These are phyloP conservation scores for Mionectes olivaceus DNA, from an alignment of 2,797 vertebrate species.

Conservation along the genomic window DNA sequence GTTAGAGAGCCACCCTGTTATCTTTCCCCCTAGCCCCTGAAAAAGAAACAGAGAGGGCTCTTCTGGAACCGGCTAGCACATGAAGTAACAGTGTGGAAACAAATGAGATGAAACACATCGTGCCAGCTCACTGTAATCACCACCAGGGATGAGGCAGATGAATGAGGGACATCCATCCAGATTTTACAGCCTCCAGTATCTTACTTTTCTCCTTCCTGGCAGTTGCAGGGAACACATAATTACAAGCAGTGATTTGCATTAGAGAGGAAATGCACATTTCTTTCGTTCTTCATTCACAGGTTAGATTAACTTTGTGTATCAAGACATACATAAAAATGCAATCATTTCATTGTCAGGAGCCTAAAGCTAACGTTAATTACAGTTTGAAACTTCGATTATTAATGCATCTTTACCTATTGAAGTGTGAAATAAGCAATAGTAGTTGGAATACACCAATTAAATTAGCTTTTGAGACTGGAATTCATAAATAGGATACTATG, in stretches of 20 bases:
- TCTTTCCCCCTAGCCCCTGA: background rate
- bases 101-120: background rate
- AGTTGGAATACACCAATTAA: conserved; percentile 82
- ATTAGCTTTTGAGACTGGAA: conserved; percentile 79
- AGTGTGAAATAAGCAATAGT: conserved; percentile 86
- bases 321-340: conserved; percentile 79
- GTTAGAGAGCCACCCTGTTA: background rate
- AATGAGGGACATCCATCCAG: background rate
- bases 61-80: background rate
- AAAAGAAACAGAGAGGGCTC: background rate
- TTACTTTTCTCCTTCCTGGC: background rate
- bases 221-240: conserved; percentile 45
- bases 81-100: background rate
- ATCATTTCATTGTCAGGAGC: conserved; percentile 79
- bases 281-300: conserved; percentile 61
- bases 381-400: conserved; percentile 81
- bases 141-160: background rate
- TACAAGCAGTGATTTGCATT: conserved; percentile 62
- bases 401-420: conserved; percentile 82
- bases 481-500: conserved; percentile 66
- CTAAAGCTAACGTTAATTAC: conserved; percentile 82
- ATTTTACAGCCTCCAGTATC: background rate
- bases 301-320: conserved; percentile 79
- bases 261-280: conserved; percentile 43
- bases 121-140: conserved; percentile 4